phyloP scores from a whole-genome alignment of 2,113 vertebrate genomes.

The Numida meleagris region DNA sequence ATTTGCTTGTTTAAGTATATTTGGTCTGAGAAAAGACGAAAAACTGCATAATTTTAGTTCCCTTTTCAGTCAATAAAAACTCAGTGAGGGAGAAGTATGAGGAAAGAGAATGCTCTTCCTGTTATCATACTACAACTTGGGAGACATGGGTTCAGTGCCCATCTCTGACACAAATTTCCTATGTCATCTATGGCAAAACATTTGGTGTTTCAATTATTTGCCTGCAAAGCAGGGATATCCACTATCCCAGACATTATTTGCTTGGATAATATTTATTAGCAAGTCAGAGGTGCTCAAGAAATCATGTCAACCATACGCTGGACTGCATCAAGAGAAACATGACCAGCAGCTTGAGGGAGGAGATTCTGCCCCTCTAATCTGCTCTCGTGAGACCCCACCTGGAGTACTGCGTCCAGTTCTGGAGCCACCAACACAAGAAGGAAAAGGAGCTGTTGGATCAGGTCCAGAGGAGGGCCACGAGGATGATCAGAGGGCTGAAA shows the following conservation, averaged over 20 bases:
- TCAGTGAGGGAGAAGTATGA: neutral
- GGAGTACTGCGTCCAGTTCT: too few relatives aligned
- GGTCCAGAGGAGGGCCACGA: too few relatives aligned
- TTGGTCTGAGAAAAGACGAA: neutral
- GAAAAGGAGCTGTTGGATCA: too few relatives aligned
- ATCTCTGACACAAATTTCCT: neutral
- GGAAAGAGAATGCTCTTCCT: neutral
- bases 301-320: neutral
- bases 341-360: too few relatives aligned
- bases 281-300: neutral
- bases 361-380: too few relatives aligned
- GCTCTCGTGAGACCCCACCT: too few relatives aligned
- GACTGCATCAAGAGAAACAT: too few relatives aligned
- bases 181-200: neutral
- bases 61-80: conserved; percentile 14
- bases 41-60: neutral
- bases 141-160: neutral
- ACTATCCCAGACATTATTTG: neutral
- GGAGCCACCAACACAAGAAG: too few relatives aligned
- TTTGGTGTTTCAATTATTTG: neutral
- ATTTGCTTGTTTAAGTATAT: neutral
- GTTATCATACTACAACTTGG: neutral
- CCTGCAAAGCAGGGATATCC: neutral
- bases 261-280: neutral
- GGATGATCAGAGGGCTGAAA: too few relatives aligned